Evolutionary conservation across 2,888 invertebrate species (phyloP).

Genomic region (Achlya flavicornis): DNA sequence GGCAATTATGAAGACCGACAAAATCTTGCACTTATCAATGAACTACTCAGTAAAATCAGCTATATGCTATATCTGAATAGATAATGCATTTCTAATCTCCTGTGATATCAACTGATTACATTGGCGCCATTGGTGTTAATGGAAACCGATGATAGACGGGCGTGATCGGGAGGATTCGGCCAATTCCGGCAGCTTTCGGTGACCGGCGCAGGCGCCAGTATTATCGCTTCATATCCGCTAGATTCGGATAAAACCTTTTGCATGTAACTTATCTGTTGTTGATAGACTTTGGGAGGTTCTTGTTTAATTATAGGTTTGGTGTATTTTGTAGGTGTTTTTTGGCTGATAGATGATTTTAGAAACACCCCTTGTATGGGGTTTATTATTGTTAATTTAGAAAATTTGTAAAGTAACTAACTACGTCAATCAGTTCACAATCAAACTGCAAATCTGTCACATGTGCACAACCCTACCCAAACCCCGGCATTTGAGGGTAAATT

Average conservation of each 20-base stretch:
- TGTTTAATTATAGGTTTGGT: neutral
- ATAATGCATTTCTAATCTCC: conserved; percentile 7
- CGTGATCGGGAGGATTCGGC: conserved; percentile 1
- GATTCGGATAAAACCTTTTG: conserved; percentile 12
- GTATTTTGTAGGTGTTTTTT: neutral
- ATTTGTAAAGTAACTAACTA: no score
- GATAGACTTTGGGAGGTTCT: neutral
- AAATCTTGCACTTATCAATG: neutral
- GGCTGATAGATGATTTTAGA: no score
- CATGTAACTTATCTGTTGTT: neutral
- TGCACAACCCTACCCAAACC: no score
- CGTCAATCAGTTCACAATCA: no score
- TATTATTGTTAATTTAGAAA: no score
- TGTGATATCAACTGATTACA: conserved; percentile 21
- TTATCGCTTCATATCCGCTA: conserved; percentile 7
- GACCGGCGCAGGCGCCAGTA: conserved; percentile 5
- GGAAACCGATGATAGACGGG: neutral
- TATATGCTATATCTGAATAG: neutral
- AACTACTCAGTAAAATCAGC: neutral
- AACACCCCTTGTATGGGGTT: no score
- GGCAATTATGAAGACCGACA: no score
- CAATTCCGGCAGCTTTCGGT: conserved; percentile 2
- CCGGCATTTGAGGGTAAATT: no score
- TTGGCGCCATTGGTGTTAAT: conserved; percentile 32
- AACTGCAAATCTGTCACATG: no score